Base-by-base conservation (phyloP, 2,113 vertebrate species). In the Sylvia atricapilla region DNA sequence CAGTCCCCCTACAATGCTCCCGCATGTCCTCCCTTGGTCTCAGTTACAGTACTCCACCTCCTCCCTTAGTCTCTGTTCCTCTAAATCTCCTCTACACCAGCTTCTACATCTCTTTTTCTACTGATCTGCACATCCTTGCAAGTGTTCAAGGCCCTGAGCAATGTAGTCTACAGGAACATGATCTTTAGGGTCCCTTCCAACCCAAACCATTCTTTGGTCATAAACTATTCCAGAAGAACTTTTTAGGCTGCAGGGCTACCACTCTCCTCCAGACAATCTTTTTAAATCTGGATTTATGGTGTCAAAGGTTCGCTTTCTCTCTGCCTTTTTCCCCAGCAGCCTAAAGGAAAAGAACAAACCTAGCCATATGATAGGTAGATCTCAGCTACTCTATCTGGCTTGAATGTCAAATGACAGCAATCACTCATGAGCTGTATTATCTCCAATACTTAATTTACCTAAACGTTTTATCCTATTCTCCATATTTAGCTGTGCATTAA, bases 101-200 rank as follows among this genome's bases (percentile, higher is more conserved):
- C 27, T 39, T 55, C 39, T 27, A 76, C 21, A 55, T 1, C 13
- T 9, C 18, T 56, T 85, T 79, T 92, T 41, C 88, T 52, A 50
- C 52, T 15, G 7, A 15, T 46, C 69, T 74, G 39, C 33, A 60
- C 39, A 52, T 39, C 68, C 28, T 20, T 67, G 28, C 19, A 60
- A 67, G 46, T 10, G 24, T 37, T 52, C 44, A 67, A 64, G 41
- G 49, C 16, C 41, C n/a, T 47, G n/a, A 63, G 41, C n/a, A 63
- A 74, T 0, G 1, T 0, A 7, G 7, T 28, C 37, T 52, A 24
- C 15, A 37, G 52, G 19, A 74, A 52, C 0, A 0, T 24, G 33
- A 59, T 37, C 27, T 50, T 58, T 10, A 43, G 49, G 14, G 22
- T 43, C 43, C 18, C 31, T 37, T 66, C 50, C 59, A 66, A 75